phyloP scores from a whole-genome alignment of 2,797 vertebrate species.

The Mormyrops attenuatus region DNA sequence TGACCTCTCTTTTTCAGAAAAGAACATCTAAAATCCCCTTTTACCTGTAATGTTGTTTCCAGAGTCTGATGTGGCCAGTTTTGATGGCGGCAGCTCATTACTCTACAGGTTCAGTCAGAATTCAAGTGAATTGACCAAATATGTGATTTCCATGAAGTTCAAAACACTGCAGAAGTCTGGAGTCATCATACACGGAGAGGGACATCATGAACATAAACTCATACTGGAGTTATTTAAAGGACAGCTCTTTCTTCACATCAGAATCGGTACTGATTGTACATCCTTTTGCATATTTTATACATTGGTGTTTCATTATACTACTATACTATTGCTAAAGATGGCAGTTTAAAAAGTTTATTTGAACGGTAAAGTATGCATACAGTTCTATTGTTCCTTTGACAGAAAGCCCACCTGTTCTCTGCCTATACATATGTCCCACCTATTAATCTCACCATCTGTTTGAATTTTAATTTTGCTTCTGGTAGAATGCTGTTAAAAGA shows the following conservation, averaged over 20 bases:
- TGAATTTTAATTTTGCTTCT: background rate
- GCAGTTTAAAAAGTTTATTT: background rate
- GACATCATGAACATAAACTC: constrained; percentile 65
- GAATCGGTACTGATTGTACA: constrained; percentile 66
- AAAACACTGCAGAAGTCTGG: constrained; percentile 82
- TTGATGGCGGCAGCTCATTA: constrained; percentile 77
- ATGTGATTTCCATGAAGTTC: constrained; percentile 80
- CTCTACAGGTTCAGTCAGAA: constrained; percentile 70
- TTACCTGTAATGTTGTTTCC: constrained; percentile 33
- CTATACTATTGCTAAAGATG: background rate
- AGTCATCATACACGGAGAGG: constrained; percentile 70
- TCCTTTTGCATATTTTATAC: background rate
- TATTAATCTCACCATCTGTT: constrained; percentile 20
- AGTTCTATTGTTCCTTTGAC: constrained; percentile 4
- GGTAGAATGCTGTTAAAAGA: background rate
- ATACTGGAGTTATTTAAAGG: constrained; percentile 74
- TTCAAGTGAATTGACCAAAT: constrained; percentile 53
- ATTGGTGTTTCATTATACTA: background rate
- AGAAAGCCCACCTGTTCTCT: background rate
- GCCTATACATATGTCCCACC: constrained; percentile 17
- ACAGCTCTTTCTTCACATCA: constrained; percentile 72
- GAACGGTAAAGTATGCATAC: constrained; percentile 8
- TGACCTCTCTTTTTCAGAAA: constrained; percentile 4
- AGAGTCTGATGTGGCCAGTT: constrained; percentile 80
- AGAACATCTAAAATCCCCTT: background rate